These are phyloP conservation scores for Yponomeuta sedellus DNA, from an alignment of 2,888 invertebrate species.

Conservation along the genomic window DNA sequence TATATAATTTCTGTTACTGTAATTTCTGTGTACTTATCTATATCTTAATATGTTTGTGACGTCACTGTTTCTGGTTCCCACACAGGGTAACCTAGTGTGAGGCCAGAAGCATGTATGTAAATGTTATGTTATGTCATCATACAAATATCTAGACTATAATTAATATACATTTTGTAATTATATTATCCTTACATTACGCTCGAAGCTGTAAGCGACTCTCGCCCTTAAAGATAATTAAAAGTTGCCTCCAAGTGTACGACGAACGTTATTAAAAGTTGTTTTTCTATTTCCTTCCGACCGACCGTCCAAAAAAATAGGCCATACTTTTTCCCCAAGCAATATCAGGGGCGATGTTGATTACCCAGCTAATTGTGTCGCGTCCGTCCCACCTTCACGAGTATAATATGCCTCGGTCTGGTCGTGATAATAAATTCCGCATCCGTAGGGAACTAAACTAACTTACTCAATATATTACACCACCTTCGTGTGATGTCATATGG, in stretches of 20 bases:
- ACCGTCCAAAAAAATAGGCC: not conserved
- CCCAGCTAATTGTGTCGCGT: slow-evolving; percentile 48
- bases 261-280: slow-evolving; percentile 6
- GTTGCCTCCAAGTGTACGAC: not conserved
- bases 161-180: too few relatives aligned
- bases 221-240: slow-evolving; percentile 5
- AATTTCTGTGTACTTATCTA: too few relatives aligned
- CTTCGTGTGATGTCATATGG: slow-evolving; percentile 6
- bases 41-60: too few relatives aligned
- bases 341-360: slow-evolving; percentile 51
- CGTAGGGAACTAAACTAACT: slow-evolving; percentile 15
- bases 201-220: not conserved
- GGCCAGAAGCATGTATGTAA: too few relatives aligned
- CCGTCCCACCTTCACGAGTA: not conserved
- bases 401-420: slow-evolving; percentile 21
- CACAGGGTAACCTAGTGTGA: too few relatives aligned
- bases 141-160: too few relatives aligned
- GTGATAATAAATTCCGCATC: slow-evolving; percentile 32
- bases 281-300: slow-evolving; percentile 22
- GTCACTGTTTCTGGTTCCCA: too few relatives aligned
- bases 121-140: too few relatives aligned
- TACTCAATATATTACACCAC: slow-evolving; percentile 7
- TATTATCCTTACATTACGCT: not conserved
- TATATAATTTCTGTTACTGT: too few relatives aligned
- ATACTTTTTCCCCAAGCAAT: not conserved